A percentile compares a stretch with the other conserved stretches of the same genome.
Conservation (phyloP, 2,797 vertebrate species). For the Halcyon smyrnensis region DNA sequence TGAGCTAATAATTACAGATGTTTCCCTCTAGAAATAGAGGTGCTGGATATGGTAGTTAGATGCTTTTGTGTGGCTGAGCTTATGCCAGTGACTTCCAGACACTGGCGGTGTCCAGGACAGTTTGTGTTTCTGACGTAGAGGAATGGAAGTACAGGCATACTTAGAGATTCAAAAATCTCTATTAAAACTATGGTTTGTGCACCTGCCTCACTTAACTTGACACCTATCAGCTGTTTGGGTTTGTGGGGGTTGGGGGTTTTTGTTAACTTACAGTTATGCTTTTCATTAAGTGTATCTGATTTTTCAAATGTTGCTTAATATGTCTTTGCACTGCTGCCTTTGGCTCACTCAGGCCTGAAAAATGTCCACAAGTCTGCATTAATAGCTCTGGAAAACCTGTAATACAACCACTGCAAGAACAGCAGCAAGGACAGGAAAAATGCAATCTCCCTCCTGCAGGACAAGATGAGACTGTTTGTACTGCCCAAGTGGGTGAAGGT, state of each 20-base stretch:
- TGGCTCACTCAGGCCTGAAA: conserved; percentile 57
- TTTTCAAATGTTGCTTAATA: conserved; percentile 14
- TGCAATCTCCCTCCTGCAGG: neutral
- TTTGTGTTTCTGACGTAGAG: neutral
- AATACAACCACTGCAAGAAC: neutral
- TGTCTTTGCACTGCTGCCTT: conserved; percentile 52
- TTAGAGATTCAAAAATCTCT: neutral
- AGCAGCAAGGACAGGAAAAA: conserved; percentile 16
- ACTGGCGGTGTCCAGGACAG: accelerated
- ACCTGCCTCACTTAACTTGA: neutral
- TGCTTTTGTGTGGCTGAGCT: neutral
- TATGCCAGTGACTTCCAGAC: neutral
- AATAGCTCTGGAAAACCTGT: conserved; percentile 45
- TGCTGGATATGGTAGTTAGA: neutral
- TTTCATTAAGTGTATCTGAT: neutral
- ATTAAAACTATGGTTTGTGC: neutral
- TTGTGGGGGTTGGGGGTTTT: neutral
- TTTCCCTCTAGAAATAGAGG: neutral
- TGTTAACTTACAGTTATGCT: neutral
- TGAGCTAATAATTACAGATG: neutral
- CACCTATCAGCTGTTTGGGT: neutral
- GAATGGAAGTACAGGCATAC: neutral
- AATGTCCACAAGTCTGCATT: conserved; percentile 26
- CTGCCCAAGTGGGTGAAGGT: conserved; percentile 35
- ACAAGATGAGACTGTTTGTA: conserved; percentile 39